These are phyloP conservation scores for Eurytemora carolleeae DNA, from an alignment of 1,140 invertebrate species.

Conservation along the genomic window DNA sequence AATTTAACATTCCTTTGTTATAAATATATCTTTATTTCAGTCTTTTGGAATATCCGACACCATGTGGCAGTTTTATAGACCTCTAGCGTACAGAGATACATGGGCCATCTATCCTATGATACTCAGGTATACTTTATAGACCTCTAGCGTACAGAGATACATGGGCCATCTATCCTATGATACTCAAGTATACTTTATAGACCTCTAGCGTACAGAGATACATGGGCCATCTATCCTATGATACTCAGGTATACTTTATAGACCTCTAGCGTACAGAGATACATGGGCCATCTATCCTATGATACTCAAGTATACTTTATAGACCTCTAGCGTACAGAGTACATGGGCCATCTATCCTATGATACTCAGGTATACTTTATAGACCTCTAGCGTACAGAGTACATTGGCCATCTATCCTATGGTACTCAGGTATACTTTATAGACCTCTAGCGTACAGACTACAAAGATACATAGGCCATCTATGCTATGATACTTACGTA, in stretches of 20 bases:
- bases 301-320: constrained; percentile 33
- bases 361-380: constrained; percentile 32
- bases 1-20: no score
- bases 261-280: constrained; percentile 49
- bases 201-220: constrained; percentile 51
- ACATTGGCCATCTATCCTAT: constrained; percentile 67
- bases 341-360: constrained; percentile 67
- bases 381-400: constrained; percentile 45
- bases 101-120: constrained; percentile 71
- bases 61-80: constrained; percentile 23
- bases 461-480: constrained; percentile 62
- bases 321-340: constrained; percentile 45
- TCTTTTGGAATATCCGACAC: constrained; percentile 7
- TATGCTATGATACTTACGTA: constrained; percentile 50
- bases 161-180: constrained; percentile 65
- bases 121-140: constrained; percentile 26
- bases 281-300: constrained; percentile 67
- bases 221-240: constrained; percentile 67
- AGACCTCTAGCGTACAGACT: constrained; percentile 45
- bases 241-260: constrained; percentile 31
- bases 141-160: constrained; percentile 53
- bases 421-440: constrained; percentile 32
- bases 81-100: constrained; percentile 51
- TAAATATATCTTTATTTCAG: neutral
- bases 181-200: constrained; percentile 31